Evolutionary conservation across 1,140 invertebrate genomes (phyloP).

Genomic region (Bombus sylvicola): DNA sequence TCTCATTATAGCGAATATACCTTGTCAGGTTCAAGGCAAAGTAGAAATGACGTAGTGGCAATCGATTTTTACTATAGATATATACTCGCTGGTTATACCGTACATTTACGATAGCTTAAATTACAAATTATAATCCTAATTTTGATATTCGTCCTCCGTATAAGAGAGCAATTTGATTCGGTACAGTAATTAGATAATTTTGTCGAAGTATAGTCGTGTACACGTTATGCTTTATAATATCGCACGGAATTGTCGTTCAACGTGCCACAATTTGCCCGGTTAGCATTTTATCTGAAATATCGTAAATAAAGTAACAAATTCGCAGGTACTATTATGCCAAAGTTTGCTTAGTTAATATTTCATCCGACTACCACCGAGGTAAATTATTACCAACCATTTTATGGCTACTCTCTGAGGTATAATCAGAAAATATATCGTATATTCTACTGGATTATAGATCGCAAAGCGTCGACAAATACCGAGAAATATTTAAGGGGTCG

Average conservation of each 20-base stretch:
- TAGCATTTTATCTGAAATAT: no score
- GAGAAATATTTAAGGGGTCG: conserved; percentile 7
- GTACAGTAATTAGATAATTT: background rate
- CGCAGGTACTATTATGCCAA: background rate
- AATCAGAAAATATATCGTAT: background rate
- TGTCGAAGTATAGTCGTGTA: no score
- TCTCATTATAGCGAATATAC: background rate
- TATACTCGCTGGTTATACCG: background rate
- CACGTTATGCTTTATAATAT: no score
- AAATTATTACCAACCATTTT: background rate
- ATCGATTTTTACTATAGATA: background rate
- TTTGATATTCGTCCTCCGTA: background rate
- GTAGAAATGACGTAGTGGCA: background rate
- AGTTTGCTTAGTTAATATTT: background rate
- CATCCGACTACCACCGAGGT: background rate
- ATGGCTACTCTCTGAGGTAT: background rate
- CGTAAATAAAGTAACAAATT: no score
- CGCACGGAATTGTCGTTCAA: no score
- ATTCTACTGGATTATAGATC: background rate
- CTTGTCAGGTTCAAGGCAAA: background rate
- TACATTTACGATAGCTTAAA: background rate
- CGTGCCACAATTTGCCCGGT: no score
- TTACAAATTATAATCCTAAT: background rate
- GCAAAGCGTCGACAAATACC: conserved; percentile 18
- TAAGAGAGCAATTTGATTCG: background rate